Evolutionary conservation across 1,140 invertebrate genomes (phyloP), one percentile per base, ranked within the genome.

Genomic region (Scaptomyza montana): DNA sequence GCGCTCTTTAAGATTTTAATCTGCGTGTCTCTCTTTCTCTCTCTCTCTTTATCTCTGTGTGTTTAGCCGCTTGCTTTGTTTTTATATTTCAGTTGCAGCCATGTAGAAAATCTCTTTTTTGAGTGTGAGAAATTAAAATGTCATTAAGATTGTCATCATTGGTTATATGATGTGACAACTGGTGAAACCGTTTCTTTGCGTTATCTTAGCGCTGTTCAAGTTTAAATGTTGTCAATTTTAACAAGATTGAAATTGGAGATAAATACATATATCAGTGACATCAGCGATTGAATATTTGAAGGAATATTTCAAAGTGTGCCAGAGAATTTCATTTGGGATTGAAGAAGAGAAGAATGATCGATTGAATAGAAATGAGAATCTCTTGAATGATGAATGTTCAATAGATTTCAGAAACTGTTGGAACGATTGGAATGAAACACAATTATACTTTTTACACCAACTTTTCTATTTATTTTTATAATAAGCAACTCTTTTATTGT

Each of bases 111-210:
- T 82, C 74, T 75, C 70, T 53, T 78, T 47, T 51, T 19, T 41
- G 70, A 61, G 70, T 86, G 82, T 89, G 79, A 89, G 79, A 89
- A 89, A 87, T 91, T 91, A 91, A 91, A 91, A 90, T 90, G 89
- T 91, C 89, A 91, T 90, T 81, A 76, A 91, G 89, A 91, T 91
- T 91, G 89, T 91, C 90, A 71, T 87, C 73, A 75, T 69, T 53
- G 80, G 65, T 78, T 76, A 85, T 79, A 53, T 77, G 81, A 86
- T 77, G 78, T 80, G 86, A 90, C 80, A 86, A 65, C 74, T 74
- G 60, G 21, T 66, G 66, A 68, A 75, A 82, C 78, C 62, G 66
- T 69, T 78, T 60, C 62, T n/a, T 16, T 61, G 41, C 80, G 25
- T 82, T 86, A 85, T 86, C 81, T 56, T 1, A 16, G 64, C 60